A percentile compares a stretch with the other conserved stretches of the same genome.
phyloP scores from a whole-genome alignment of 2,888 invertebrate genomes.

The Pomacea canaliculata region DNA sequence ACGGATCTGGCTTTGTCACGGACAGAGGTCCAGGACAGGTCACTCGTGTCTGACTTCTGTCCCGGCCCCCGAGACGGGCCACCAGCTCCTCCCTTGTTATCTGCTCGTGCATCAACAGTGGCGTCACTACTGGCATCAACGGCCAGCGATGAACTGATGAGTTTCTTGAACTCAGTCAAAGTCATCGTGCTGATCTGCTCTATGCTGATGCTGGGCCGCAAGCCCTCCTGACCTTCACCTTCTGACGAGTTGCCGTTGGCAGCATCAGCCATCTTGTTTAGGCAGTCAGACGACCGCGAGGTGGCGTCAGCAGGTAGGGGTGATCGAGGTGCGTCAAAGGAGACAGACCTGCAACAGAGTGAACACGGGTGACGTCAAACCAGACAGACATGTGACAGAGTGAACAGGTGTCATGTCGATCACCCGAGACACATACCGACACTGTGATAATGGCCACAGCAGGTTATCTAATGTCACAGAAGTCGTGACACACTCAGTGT shows the following conservation, averaged over 20 bases:
- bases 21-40: slow-evolving; percentile 27
- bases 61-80: background rate
- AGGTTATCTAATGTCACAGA: too few relatives aligned
- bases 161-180: slow-evolving; percentile 54
- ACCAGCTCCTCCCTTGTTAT: background rate
- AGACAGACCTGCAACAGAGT: slow-evolving; percentile 18
- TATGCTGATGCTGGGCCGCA: slow-evolving; percentile 29
- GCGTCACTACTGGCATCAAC: slow-evolving; percentile 33
- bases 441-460: too few relatives aligned
- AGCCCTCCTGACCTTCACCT: background rate
- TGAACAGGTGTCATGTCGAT: too few relatives aligned
- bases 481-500: too few relatives aligned
- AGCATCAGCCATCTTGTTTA: slow-evolving; percentile 17
- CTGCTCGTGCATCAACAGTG: background rate
- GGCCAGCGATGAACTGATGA: slow-evolving; percentile 50
- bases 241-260: background rate
- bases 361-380: background rate
- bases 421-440: too few relatives aligned
- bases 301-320: background rate
- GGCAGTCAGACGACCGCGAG: slow-evolving; percentile 8
- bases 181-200: slow-evolving; percentile 61
- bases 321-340: slow-evolving; percentile 12
- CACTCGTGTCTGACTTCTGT: slow-evolving; percentile 4
- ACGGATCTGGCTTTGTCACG: slow-evolving; percentile 32
- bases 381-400: slow-evolving; percentile 15